These are phyloP conservation scores for Upupa epops DNA, from an alignment of 2,113 vertebrate species.

Conservation along the genomic window DNA sequence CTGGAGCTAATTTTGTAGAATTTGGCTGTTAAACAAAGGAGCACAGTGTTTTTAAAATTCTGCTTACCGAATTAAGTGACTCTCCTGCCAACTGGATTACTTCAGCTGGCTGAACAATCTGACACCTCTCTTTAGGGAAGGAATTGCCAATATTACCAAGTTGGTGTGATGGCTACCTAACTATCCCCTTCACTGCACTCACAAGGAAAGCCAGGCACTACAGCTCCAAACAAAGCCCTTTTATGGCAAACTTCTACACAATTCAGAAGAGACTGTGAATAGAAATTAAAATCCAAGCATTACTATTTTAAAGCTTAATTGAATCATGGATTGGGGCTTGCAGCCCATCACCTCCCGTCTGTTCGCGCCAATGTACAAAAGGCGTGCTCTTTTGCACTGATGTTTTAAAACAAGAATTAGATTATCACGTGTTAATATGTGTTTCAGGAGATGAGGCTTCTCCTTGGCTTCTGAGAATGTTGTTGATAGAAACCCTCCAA, in stretches of 20 bases:
- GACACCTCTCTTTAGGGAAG: conserved; percentile 17
- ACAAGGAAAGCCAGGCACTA: neutral
- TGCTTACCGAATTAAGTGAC: conserved; percentile 15
- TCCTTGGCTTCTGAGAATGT: neutral
- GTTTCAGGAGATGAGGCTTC: neutral
- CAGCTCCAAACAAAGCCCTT: neutral
- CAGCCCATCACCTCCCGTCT: neutral
- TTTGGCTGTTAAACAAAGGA: conserved; percentile 15
- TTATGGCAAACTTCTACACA: neutral
- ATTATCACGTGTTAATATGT: neutral
- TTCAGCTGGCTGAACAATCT: conserved; percentile 29
- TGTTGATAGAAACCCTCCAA: neutral
- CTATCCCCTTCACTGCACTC: neutral
- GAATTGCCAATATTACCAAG: neutral
- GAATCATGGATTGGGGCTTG: neutral
- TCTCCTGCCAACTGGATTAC: conserved; percentile 26
- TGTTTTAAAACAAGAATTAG: neutral
- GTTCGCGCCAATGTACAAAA: neutral
- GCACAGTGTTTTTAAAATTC: conserved; percentile 19
- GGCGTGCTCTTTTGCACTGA: neutral
- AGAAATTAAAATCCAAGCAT: neutral
- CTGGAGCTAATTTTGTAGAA: conserved; percentile 14
- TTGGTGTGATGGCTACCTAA: neutral
- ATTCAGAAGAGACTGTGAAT: neutral
- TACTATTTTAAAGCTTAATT: neutral